phyloP scores from a whole-genome alignment of 2,888 invertebrate genomes.

The Mechanitis messenoides region DNA sequence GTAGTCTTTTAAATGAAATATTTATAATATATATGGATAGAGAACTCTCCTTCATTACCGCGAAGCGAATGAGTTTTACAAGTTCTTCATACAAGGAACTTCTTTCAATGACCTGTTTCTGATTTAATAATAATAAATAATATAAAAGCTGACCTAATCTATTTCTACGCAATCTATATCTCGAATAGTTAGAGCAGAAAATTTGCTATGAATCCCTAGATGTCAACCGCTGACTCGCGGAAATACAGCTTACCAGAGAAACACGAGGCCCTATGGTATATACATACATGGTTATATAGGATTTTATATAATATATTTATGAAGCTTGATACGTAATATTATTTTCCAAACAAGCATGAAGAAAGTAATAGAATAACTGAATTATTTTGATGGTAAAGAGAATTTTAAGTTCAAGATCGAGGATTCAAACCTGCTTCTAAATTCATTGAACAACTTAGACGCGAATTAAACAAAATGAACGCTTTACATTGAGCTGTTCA shows the following conservation, averaged over 20 bases:
- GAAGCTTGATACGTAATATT: neutral
- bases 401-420: neutral
- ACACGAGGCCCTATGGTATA: neutral
- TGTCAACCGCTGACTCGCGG: neutral
- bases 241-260: neutral
- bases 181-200: neutral
- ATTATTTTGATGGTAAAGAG: neutral
- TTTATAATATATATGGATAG: neutral
- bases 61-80: too few species aligned
- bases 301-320: neutral
- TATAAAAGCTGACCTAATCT: neutral
- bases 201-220: neutral
- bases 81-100: too few species aligned
- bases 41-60: too few species aligned
- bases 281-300: too few species aligned
- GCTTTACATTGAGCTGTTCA: slow-evolving; percentile 6
- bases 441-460: slow-evolving; percentile 2
- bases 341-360: too few species aligned
- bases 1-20: neutral
- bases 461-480: neutral
- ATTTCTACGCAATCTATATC: neutral
- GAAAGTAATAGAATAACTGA: too few species aligned
- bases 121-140: neutral
- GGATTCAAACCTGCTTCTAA: neutral
- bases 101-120: too few species aligned